Base-by-base conservation (phyloP, 2,888 invertebrate genomes). In the Ormyrus thymus region DNA sequence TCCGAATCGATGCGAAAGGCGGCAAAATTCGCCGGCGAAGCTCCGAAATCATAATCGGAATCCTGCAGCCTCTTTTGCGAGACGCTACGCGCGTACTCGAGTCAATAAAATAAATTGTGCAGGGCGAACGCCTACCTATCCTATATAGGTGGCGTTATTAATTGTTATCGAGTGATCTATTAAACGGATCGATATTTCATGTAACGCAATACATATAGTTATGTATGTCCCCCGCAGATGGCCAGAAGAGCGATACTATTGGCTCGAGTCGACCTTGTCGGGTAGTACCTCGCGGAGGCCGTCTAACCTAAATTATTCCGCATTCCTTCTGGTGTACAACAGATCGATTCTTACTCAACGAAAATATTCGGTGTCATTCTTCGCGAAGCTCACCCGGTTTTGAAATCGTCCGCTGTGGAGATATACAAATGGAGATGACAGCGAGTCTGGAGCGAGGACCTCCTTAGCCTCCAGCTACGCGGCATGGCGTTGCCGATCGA, bases 101-200 rank as follows among this genome's bases (percentile, higher is more conserved):
- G 50, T 70, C 15, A 8, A 51, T 46, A 56, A 43, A 72, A 68
- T 61, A 68, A 68, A 78, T 66, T 6, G 66, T 29, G 53, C 59
- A 48, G 64, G 58, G 46, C 66, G 64, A 29, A n/a, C n/a, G 56
- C 45, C 29, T 10, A 8, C 15, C 70, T 9, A 51, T 10, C 13
- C 29, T 43, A 45, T 55, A 61, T 29, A 3, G 9, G 55, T 45
- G 7, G 15, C 45, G 55, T 73, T 78, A 78, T 73, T 78, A 78
- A 73, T 78, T 74, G 72, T 78, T 69, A 74, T 73, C 73, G 55
- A 69, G 51, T 46, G 69, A 78, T 78, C 69, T 73, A 53, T 73
- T 56, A 74, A 78, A 53, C 43, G 53, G 51, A 59, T 74, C 69
- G 64, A 74, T 74, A 69, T 70, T 58, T 78, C 65, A 68, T 61